Percentiles rank a stretch among this genome's conserved stretches.
phyloP scores from a whole-genome alignment of 2,797 vertebrate genomes.

The Pristis pectinata region DNA sequence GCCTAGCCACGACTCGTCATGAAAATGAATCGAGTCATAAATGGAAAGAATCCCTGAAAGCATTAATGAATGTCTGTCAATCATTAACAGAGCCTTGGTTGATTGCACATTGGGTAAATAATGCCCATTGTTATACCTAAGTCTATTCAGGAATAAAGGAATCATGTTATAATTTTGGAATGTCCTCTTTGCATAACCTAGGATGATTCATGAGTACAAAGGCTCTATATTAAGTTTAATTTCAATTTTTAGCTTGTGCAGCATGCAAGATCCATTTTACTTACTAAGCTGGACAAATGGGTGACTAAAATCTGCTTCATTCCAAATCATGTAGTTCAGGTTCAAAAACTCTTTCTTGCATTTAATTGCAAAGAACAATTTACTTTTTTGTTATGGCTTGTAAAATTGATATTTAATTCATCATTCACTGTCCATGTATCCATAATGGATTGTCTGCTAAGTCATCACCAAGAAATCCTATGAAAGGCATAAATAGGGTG shows the following conservation, averaged over 20 bases:
- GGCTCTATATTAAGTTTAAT: background rate
- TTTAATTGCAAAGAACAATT: background rate
- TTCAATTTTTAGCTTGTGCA: background rate
- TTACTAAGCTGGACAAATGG: background rate
- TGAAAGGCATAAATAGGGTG: too few species aligned
- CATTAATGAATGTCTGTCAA: background rate
- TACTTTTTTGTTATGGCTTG: background rate
- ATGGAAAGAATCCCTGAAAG: too few species aligned
- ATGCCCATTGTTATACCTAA: background rate
- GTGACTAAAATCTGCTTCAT: background rate
- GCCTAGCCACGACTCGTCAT: background rate
- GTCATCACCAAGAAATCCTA: too few species aligned
- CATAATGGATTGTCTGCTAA: too few species aligned
- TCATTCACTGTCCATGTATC: too few species aligned
- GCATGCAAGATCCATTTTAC: background rate
- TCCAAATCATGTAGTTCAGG: background rate
- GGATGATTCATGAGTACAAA: background rate
- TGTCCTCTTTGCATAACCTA: background rate
- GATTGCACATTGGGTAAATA: background rate
- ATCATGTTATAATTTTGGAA: background rate
- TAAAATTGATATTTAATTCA: background rate
- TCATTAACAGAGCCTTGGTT: background rate
- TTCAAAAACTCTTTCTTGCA: background rate
- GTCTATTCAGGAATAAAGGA: background rate
- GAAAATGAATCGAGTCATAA: conserved; percentile 5